phyloP scores from a whole-genome alignment of 2,113 vertebrate genomes.

The Danio rerio region DNA sequence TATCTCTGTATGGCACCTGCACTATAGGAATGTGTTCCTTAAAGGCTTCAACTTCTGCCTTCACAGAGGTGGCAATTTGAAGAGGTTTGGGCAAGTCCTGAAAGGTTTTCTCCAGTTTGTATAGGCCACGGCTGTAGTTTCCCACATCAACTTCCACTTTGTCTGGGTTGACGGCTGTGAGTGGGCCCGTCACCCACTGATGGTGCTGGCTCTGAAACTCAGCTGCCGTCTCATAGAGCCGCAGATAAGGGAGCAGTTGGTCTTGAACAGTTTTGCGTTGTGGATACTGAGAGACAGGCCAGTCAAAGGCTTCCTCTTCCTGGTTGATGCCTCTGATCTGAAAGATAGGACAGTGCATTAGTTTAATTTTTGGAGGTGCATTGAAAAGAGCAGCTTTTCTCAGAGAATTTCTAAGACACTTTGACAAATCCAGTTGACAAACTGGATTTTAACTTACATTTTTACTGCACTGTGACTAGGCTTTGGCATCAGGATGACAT shows the following conservation, averaged over 20 bases:
- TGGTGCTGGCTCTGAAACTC: slow-evolving; percentile 79
- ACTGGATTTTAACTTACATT: neutral
- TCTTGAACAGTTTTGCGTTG: slow-evolving; percentile 82
- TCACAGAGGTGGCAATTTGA: slow-evolving; percentile 74
- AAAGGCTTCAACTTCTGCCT: slow-evolving; percentile 82
- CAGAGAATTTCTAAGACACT: neutral
- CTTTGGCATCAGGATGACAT: neutral
- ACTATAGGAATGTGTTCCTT: slow-evolving; percentile 82
- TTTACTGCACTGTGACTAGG: neutral
- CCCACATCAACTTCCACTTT: slow-evolving; percentile 81
- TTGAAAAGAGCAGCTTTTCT: neutral
- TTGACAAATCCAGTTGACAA: neutral
- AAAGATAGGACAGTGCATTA: neutral
- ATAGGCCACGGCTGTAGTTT: slow-evolving; percentile 81
- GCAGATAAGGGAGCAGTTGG: slow-evolving; percentile 80
- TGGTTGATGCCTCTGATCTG: slow-evolving; percentile 86
- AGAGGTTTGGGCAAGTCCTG: slow-evolving; percentile 77
- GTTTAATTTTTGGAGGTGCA: neutral
- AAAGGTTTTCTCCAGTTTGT: slow-evolving; percentile 84
- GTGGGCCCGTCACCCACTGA: slow-evolving; percentile 80
- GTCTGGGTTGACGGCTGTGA: slow-evolving; percentile 82
- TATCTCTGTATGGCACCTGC: slow-evolving; percentile 76
- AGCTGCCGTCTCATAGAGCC: slow-evolving; percentile 78
- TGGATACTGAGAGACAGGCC: slow-evolving; percentile 83
- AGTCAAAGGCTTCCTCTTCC: slow-evolving; percentile 87